Percentiles rank a stretch among this genome's conserved stretches.
Conservation (phyloP, 2,113 vertebrate species). For the Peromyscus polionotus region DNA sequence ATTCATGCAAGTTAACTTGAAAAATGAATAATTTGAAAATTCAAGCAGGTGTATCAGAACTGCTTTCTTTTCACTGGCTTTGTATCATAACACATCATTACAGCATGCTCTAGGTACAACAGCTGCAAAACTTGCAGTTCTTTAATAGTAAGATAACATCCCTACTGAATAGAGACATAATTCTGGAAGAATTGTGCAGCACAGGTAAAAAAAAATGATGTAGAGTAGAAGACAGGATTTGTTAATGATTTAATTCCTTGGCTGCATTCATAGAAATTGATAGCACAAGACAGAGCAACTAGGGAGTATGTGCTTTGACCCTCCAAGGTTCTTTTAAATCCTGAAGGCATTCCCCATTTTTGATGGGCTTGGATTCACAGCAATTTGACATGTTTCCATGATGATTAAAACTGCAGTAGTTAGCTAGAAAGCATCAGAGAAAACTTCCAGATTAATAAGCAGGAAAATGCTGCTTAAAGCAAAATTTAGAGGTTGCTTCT, state of each 20-base stretch:
- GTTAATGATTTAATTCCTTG: conserved; percentile 36
- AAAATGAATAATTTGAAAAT: not conserved
- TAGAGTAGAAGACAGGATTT: not conserved
- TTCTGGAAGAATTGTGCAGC: not conserved
- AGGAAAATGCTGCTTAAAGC: conserved; percentile 72
- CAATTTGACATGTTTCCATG: conserved; percentile 59
- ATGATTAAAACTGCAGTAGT: conserved; percentile 69
- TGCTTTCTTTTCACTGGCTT: not conserved
- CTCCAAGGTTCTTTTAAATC: conserved; percentile 65
- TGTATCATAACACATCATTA: not conserved
- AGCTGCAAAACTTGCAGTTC: not conserved
- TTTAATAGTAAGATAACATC: not conserved
- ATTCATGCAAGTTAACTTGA: not conserved
- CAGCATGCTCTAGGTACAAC: not conserved
- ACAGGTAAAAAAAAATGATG: not conserved
- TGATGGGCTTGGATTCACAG: conserved; percentile 52
- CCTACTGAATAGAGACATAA: not conserved
- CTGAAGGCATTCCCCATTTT: conserved; percentile 36
- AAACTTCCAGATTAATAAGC: conserved; percentile 77
- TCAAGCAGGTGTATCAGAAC: not conserved
- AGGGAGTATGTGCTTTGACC: conserved; percentile 58
- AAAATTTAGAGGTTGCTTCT: conserved; percentile 60
- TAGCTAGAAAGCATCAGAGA: conserved; percentile 40
- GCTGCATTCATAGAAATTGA: not conserved
- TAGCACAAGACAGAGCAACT: conserved; percentile 38